These are phyloP conservation scores for Athrips mouffetella DNA, from an alignment of 2,888 invertebrate genomes.

Conservation along the genomic window DNA sequence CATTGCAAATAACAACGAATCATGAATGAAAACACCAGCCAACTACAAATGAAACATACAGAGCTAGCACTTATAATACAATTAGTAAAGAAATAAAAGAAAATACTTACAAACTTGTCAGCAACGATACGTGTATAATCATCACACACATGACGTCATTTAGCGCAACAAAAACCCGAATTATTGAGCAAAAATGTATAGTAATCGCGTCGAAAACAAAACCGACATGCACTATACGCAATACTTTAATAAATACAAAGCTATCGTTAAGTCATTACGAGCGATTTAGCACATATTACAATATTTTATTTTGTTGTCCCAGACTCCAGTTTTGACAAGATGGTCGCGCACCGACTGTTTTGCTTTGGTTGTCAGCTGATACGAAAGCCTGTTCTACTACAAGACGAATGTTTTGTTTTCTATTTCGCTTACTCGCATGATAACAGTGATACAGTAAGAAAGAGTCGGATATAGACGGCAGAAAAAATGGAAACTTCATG, in stretches of 20 bases:
- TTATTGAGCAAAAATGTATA: slow-evolving; percentile 72
- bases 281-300: slow-evolving; percentile 74
- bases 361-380: slow-evolving; percentile 80
- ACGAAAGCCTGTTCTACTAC: slow-evolving; percentile 64
- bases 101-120: slow-evolving; percentile 76
- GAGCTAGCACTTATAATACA: slow-evolving; percentile 46
- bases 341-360: slow-evolving; percentile 80
- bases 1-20: slow-evolving; percentile 42
- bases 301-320: slow-evolving; percentile 74
- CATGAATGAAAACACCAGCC: slow-evolving; percentile 66
- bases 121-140: slow-evolving; percentile 75
- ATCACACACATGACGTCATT: slow-evolving; percentile 79
- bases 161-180: slow-evolving; percentile 75
- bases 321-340: slow-evolving; percentile 78
- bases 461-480: slow-evolving; percentile 38
- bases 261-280: slow-evolving; percentile 67
- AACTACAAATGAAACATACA: slow-evolving; percentile 43
- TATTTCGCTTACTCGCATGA: slow-evolving; percentile 39
- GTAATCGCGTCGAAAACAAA: slow-evolving; percentile 59
- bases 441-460: slow-evolving; percentile 35
- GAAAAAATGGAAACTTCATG: slow-evolving; percentile 51
- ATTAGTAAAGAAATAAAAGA: slow-evolving; percentile 68
- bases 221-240: slow-evolving; percentile 63
- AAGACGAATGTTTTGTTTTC: slow-evolving; percentile 38
- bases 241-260: slow-evolving; percentile 64